Evolutionary conservation across 2,797 vertebrate genomes (phyloP), one percentile per base, ranked within the genome.

Genomic region (Tokudaia muenninki): DNA sequence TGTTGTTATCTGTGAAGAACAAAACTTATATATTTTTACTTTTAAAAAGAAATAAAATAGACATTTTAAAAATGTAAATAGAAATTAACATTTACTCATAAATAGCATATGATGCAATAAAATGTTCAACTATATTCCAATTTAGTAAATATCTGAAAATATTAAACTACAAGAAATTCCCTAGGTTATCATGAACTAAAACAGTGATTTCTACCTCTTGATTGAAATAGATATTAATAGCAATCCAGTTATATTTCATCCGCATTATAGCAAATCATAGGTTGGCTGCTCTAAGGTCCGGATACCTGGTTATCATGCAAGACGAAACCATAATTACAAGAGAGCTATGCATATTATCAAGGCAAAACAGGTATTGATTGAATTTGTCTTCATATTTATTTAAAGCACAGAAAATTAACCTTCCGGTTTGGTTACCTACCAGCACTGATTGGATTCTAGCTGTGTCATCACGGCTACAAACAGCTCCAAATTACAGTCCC

Each of bases 391-490:
- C 81, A 79, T 91, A 16, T 92, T 93, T 78, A 78, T 90, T 80
- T 95, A 44, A 97, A 93, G 57, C 83, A 92, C 75, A 97, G 91
- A 96, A 97, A 92, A 94, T 41, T 91, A 96, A 92, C 94, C 87
- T 91, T 57, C 37, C 92, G 91, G 86, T 91, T 91, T 87, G 80
- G 96, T 97, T 98, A 98, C 98, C 97, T 99, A 99, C 99, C 98
- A 96, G 98, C 87, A 99, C 97, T 96, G 98, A 98, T 80, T 99
- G 99, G 95, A 99, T 98, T 99, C 98, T 97, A 98, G 98, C 98
- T 99, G 94, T 95, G 99, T 99, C 98, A 99, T 98, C 98, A 99
- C 98, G 98, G 99, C 98, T 98, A 99, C 97, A 98, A 99, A 98
- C 98, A 99, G 95, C 98, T 98, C 72, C 59, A 22, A 97, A 98